Base-by-base conservation (phyloP, 2,888 invertebrate species). In the Osmoderma eremita region DNA sequence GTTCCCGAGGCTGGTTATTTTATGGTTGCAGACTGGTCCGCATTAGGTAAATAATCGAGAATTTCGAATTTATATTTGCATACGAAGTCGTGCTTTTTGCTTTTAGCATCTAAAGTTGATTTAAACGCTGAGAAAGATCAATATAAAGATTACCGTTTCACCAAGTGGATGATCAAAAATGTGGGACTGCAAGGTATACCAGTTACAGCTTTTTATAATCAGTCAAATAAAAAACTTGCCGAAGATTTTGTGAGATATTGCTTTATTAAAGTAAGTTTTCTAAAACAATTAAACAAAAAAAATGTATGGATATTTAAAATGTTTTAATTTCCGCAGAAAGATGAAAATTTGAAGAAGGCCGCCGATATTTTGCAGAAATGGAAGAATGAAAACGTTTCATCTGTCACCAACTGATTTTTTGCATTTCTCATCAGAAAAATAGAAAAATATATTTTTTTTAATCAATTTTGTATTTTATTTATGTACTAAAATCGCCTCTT, bases 1-100 rank as follows among this genome's bases (percentile, higher is more conserved):
- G 84, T 97, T 65, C 99, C 99, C 0, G 95, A 98, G 74, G 97
- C 96, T 2, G 98, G 99, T 0, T 99, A 98, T 83, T 99, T 99
- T 79, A 92, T 99, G 86, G 81, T 99, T 61, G 97, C 97, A 1
- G 95, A 99, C 83, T 97, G 94, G 91, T 88, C 91, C 8, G 84
- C 88, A 3, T 82, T 95, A 70, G 88, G 91, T 90, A 79, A 82
- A 78, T 54, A 39, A 56, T 17, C 17, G 10, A 30, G 10, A 6
- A 30, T 30, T 5, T 3, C 3, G 10, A 30, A 30, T 30, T 30
- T 30, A 30, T 30, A 24, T 20, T 30, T 17, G 24, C 49, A 8
- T 62, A n/a, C 58, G 56, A n/a, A n/a, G n/a, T n/a, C n/a, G n/a
- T n/a, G n/a, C n/a, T n/a, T n/a, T n/a, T n/a, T n/a, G n/a, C n/a